Conservation (phyloP, 1,140 invertebrate species). For the Drosophila bocki region DNA sequence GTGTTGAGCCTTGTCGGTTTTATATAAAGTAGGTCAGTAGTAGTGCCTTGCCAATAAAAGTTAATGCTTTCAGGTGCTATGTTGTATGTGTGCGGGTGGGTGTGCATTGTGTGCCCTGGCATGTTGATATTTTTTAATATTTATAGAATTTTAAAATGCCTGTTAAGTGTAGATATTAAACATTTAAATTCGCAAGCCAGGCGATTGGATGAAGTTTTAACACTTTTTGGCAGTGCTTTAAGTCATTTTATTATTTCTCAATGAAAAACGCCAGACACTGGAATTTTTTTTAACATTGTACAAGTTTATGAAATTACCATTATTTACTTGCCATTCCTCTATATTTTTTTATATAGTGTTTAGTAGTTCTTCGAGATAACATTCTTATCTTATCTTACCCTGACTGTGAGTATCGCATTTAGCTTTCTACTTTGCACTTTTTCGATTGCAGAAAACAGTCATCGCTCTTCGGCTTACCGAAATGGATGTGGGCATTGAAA, state of each 20-base stretch:
- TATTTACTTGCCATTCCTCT: not conserved
- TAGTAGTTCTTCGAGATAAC: not conserved
- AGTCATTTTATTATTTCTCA: conserved; percentile 1
- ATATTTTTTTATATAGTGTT: no score
- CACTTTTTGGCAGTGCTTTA: conserved; percentile 7
- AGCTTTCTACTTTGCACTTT: not conserved
- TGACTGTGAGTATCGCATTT: not conserved
- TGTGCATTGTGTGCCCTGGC: conserved; percentile 28
- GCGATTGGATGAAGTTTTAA: conserved; percentile 31
- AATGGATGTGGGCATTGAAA: not conserved
- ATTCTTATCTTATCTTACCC: conserved; percentile 1
- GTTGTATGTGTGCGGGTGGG: conserved; percentile 42
- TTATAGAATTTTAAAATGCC: conserved; percentile 80
- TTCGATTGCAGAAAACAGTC: not conserved
- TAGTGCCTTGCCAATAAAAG: conserved; percentile 77
- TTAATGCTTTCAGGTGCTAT: conserved; percentile 62
- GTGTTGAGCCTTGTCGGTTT: conserved; percentile 38
- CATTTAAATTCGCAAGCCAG: conserved; percentile 52
- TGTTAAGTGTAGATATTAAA: conserved; percentile 70
- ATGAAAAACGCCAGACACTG: not conserved
- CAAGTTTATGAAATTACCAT: not conserved
- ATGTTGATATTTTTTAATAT: conserved; percentile 84
- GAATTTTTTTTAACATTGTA: not conserved
- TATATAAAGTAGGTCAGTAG: conserved; percentile 78
- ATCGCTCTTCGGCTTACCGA: no score